Conservation (phyloP, 2,888 invertebrate genomes). For the Macrosoma leucophasiata region DNA sequence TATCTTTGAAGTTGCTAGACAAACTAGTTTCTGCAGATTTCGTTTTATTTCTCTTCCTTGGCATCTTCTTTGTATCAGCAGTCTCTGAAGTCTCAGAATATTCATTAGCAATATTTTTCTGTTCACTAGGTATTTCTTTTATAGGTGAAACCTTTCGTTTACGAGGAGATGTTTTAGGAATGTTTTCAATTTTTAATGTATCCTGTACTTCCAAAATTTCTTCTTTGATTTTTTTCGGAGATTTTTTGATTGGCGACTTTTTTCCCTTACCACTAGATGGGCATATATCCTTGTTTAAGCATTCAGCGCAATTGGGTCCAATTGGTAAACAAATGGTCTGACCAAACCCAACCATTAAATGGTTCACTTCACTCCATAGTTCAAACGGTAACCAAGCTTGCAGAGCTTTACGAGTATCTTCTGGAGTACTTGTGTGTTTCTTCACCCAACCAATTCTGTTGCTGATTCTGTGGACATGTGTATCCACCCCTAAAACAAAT, state of each 20-base stretch:
- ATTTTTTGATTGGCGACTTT: slow-evolving; percentile 51
- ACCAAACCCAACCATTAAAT: slow-evolving; percentile 97
- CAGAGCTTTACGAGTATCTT: slow-evolving; percentile 87
- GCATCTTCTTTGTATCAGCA: slow-evolving; percentile 5
- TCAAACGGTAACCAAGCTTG: slow-evolving; percentile 93
- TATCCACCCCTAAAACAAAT: slow-evolving; percentile 86
- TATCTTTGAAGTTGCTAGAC: slow-evolving; percentile 11
- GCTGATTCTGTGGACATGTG: slow-evolving; percentile 96
- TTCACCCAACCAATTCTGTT: slow-evolving; percentile 93
- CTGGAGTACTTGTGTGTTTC: slow-evolving; percentile 85
- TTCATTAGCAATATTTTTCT: too few species aligned
- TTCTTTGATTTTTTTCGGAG: slow-evolving; percentile 36
- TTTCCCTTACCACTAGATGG: slow-evolving; percentile 75
- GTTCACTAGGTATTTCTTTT: slow-evolving; percentile 28
- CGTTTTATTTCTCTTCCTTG: slow-evolving; percentile 1
- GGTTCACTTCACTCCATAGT: slow-evolving; percentile 91
- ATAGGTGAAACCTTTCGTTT: slow-evolving; percentile 32
- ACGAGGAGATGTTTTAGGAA: slow-evolving; percentile 16
- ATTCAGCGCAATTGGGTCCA: slow-evolving; percentile 87
- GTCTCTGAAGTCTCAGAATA: too few species aligned
- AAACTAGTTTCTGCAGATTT: too few species aligned
- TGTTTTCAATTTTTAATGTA: slow-evolving; percentile 8
- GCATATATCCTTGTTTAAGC: slow-evolving; percentile 89
- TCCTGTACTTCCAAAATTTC: slow-evolving; percentile 19
- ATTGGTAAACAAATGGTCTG: slow-evolving; percentile 93